Evolutionary conservation across 2,113 vertebrate genomes (phyloP).

Genomic region (Gopherus flavomarginatus): DNA sequence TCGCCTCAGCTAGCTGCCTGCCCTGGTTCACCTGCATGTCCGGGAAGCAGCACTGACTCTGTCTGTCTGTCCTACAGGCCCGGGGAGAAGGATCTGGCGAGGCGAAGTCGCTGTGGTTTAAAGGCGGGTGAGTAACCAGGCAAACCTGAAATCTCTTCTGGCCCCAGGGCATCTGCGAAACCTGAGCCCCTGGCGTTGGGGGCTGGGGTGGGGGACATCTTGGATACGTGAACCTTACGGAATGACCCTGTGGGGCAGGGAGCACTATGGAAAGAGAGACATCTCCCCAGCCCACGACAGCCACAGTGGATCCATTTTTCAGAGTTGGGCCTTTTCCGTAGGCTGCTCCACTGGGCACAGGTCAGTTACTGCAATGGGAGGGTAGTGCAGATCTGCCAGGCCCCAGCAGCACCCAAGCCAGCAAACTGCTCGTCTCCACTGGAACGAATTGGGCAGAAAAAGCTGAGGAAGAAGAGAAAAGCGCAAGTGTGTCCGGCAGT

Average conservation of each 20-base stretch:
- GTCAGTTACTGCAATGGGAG: rapidly evolving
- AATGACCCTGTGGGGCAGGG: background rate
- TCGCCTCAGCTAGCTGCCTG: background rate
- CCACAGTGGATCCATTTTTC: rapidly evolving
- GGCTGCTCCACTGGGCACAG: background rate
- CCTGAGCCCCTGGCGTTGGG: background rate
- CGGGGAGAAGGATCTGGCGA: slow-evolving; percentile 89
- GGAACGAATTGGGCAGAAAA: background rate
- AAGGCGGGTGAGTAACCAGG: slow-evolving; percentile 90
- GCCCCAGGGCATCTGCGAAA: rapidly evolving
- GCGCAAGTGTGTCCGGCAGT: background rate
- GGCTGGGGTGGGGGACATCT: background rate
- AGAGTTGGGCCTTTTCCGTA: background rate
- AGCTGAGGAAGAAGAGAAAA: background rate
- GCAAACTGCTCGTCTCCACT: background rate
- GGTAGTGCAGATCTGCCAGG: background rate
- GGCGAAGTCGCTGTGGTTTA: slow-evolving; percentile 94
- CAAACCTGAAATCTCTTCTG: too few relatives aligned
- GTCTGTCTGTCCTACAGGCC: slow-evolving; percentile 81
- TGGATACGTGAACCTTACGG: background rate
- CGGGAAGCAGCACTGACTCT: background rate
- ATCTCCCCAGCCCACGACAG: rapidly evolving
- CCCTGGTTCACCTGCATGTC: background rate
- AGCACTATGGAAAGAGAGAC: background rate
- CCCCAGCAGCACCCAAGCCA: background rate